These are phyloP conservation scores for Lacerta viridis DNA, from an alignment of 2,797 vertebrate species.

Conservation along the genomic window DNA sequence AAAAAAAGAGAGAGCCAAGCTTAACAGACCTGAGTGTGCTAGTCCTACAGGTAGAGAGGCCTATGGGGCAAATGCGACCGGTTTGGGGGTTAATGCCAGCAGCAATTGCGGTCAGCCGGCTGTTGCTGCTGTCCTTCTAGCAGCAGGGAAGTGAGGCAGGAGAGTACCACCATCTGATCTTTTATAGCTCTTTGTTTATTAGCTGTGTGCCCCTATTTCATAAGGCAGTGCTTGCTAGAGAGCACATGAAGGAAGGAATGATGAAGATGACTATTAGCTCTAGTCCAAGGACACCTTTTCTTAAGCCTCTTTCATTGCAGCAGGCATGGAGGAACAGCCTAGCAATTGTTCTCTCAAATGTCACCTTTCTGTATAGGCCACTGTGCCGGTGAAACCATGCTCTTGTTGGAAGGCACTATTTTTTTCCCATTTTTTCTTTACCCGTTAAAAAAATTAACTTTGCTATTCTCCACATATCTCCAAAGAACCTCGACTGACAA, in stretches of 20 bases:
- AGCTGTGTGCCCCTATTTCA: slow-evolving; percentile 70
- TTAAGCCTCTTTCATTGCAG: slow-evolving; percentile 81
- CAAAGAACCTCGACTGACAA: slow-evolving; percentile 67
- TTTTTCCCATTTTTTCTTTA: not conserved
- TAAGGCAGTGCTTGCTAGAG: slow-evolving; percentile 76
- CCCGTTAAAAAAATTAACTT: slow-evolving; percentile 53
- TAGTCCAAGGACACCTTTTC: slow-evolving; percentile 82
- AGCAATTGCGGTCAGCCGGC: not conserved
- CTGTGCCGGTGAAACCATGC: slow-evolving; percentile 68
- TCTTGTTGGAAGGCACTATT: slow-evolving; percentile 46
- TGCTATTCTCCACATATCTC: slow-evolving; percentile 73
- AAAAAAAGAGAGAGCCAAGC: not conserved
- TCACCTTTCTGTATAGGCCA: slow-evolving; percentile 79
- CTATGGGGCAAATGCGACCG: not conserved
- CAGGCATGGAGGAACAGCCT: slow-evolving; percentile 75
- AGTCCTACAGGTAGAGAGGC: not conserved
- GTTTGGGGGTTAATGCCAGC: rapidly evolving
- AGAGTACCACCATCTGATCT: slow-evolving; percentile 68
- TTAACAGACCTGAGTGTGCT: not conserved
- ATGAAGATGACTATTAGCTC: slow-evolving; percentile 78
- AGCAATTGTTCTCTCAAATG: slow-evolving; percentile 82
- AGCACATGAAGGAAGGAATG: slow-evolving; percentile 65
- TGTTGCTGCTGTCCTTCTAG: slow-evolving; percentile 11
- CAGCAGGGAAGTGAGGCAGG: slow-evolving; percentile 60
- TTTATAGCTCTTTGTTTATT: slow-evolving; percentile 77